Evolutionary conservation across 2,113 vertebrate species (phyloP).

Genomic region (Rhodinocichla rosea): DNA sequence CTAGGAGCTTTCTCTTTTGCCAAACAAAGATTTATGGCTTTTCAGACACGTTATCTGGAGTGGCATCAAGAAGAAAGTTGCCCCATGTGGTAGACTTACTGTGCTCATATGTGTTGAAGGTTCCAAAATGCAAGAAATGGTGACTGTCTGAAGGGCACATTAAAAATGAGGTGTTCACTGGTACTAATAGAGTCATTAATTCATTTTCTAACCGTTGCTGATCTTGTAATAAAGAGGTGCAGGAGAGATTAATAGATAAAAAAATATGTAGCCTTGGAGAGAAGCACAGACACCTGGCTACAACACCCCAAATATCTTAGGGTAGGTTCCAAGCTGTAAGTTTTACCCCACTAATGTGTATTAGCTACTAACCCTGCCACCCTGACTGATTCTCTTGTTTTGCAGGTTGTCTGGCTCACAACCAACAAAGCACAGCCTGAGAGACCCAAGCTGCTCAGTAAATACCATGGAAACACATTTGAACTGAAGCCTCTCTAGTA

Average conservation of each 20-base stretch:
- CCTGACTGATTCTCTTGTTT: neutral
- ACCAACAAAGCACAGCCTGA: neutral
- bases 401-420: neutral
- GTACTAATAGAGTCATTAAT: neutral
- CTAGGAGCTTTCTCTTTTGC: neutral
- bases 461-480: fast-evolving
- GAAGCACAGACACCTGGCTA: neutral
- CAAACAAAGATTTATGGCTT: neutral
- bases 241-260: neutral
- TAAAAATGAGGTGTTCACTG: neutral
- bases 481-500: neutral
- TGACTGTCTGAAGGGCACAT: neutral
- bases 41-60: neutral
- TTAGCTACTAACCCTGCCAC: neutral
- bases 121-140: neutral
- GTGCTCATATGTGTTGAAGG: neutral
- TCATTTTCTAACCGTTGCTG: neutral
- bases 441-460: neutral
- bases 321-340: neutral
- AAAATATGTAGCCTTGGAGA: neutral
- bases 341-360: neutral
- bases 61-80: neutral
- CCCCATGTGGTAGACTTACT: neutral
- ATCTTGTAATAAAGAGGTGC: neutral
- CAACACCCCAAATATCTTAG: neutral